Evolutionary conservation across 2,888 invertebrate genomes (phyloP).

Genomic region (Euclidia mi): DNA sequence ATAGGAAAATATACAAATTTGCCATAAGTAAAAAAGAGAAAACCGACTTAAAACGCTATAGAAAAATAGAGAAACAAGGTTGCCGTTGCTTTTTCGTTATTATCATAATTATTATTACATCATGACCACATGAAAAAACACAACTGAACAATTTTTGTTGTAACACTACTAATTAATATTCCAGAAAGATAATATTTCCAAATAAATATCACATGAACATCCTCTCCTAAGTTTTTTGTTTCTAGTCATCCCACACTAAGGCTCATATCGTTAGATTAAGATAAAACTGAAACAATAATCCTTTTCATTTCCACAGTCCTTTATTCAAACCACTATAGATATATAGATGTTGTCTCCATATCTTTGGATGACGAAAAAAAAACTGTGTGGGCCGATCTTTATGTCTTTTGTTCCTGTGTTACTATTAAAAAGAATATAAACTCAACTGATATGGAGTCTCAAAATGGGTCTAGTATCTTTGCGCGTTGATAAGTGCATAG

Average conservation of each 20-base stretch:
- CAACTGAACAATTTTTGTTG: too few relatives aligned
- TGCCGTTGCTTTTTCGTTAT: too few relatives aligned
- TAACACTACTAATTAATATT: too few relatives aligned
- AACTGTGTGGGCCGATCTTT: slow-evolving; percentile 77
- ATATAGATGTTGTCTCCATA: slow-evolving; percentile 77
- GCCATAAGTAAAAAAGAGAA: too few relatives aligned
- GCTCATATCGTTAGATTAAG: slow-evolving; percentile 86
- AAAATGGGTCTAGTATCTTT: not conserved
- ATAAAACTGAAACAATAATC: slow-evolving; percentile 90
- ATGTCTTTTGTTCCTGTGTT: slow-evolving; percentile 69
- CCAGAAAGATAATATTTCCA: not conserved
- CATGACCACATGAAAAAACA: too few relatives aligned
- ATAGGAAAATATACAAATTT: too few relatives aligned
- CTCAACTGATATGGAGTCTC: slow-evolving; percentile 61
- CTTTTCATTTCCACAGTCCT: slow-evolving; percentile 84
- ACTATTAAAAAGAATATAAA: slow-evolving; percentile 65
- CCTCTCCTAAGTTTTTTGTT: slow-evolving; percentile 59
- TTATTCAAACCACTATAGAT: slow-evolving; percentile 83
- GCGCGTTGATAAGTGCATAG: not conserved
- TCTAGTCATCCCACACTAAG: slow-evolving; percentile 67
- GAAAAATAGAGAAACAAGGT: too few relatives aligned
- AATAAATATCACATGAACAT: not conserved
- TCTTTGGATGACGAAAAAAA: slow-evolving; percentile 67
- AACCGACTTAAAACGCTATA: too few relatives aligned
- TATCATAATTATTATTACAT: too few relatives aligned